Conservation (phyloP, 2,888 invertebrate species). For the Julus scanicus region DNA sequence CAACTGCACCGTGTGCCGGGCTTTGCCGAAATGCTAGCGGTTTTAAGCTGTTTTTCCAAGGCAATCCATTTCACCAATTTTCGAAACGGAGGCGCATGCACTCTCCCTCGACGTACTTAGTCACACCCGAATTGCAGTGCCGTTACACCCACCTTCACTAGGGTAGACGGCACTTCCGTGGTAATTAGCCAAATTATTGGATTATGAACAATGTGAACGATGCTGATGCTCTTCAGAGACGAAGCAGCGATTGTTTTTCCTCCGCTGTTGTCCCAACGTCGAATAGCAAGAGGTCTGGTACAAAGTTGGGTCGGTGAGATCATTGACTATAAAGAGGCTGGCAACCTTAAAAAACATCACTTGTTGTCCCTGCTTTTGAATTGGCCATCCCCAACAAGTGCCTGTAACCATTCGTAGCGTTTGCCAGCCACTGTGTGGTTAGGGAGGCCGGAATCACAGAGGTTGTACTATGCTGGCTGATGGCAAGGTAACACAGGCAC, state of each 20-base stretch:
- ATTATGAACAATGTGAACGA: neutral
- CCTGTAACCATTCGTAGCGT: neutral
- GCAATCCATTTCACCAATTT: neutral
- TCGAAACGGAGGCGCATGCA: neutral
- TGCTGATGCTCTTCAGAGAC: neutral
- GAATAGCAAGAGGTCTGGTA: neutral
- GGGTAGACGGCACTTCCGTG: neutral
- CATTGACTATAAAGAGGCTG: conserved; percentile 21
- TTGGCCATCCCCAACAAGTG: neutral
- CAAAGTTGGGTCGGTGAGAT: neutral
- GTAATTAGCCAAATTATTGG: neutral
- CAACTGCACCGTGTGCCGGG: neutral
- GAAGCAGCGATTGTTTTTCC: neutral
- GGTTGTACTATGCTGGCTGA: neutral
- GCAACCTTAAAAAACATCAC: neutral
- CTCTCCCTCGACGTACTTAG: neutral
- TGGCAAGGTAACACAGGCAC: neutral
- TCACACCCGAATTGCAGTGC: neutral
- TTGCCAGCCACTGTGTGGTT: neutral
- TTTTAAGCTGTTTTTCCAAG: conserved; percentile 31
- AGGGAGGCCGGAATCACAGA: neutral
- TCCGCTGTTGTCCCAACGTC: neutral
- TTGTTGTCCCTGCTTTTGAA: neutral
- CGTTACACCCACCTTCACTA: neutral
- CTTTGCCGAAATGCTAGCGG: neutral